Conservation (phyloP, 2,797 vertebrate species). For the Protosalanx chinensis region DNA sequence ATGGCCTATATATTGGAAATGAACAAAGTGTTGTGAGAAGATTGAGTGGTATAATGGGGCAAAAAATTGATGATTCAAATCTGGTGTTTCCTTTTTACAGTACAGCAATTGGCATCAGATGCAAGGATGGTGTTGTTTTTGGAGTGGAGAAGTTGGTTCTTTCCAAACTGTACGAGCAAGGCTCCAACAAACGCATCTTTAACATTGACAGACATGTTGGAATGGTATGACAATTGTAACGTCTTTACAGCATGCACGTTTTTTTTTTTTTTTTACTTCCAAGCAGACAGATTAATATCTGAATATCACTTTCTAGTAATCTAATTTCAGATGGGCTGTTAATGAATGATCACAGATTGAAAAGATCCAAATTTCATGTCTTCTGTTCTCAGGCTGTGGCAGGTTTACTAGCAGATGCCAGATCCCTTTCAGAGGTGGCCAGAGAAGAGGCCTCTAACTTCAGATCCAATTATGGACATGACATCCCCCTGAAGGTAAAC, state of each 20-base stretch:
- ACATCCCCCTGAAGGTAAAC: slow-evolving; percentile 92
- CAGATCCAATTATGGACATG: slow-evolving; percentile 93
- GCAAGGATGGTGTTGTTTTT: slow-evolving; percentile 96
- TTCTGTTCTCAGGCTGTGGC: slow-evolving; percentile 82
- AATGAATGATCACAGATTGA: too few relatives aligned
- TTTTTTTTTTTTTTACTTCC: background rate
- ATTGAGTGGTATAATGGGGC: too few relatives aligned
- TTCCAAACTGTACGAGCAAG: slow-evolving; percentile 97
- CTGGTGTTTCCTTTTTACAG: slow-evolving; percentile 64
- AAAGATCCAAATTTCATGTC: background rate
- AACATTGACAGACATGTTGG: slow-evolving; percentile 96
- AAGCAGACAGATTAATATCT: background rate
- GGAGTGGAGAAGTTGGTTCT: slow-evolving; percentile 95
- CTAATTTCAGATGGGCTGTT: too few relatives aligned
- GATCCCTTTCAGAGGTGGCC: slow-evolving; percentile 91
- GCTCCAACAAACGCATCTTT: slow-evolving; percentile 97
- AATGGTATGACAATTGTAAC: slow-evolving; percentile 78
- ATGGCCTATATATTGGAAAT: background rate
- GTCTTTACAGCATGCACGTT: background rate
- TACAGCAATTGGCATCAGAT: slow-evolving; percentile 94
- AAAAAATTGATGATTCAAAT: background rate
- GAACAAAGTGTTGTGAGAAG: background rate
- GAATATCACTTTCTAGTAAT: background rate
- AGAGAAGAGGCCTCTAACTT: slow-evolving; percentile 97
- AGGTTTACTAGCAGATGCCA: slow-evolving; percentile 91